Base-by-base conservation (phyloP, 2,797 vertebrate genomes). In the Gallinago stenura region DNA sequence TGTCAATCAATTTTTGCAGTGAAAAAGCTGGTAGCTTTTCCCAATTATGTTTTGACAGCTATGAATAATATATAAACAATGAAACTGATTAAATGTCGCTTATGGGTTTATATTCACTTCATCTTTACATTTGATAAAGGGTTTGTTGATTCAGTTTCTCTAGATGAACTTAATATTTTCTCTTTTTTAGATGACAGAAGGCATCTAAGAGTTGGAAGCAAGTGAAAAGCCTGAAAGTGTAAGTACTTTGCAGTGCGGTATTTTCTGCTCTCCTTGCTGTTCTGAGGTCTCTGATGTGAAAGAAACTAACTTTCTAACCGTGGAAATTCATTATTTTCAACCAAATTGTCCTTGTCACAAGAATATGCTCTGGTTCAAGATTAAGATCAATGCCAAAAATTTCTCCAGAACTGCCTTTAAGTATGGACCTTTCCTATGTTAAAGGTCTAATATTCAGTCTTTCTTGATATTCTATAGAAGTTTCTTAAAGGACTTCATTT, bases 1-100 rank as follows among this genome's bases (percentile, higher is more conserved):
- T 65, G 50, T 86, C 54, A 90, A 43, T 79, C 48, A 43, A 15
- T 82, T 89, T 90, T 25, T 62, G 43, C 28, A 77, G 30, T 90
- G 41, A 70, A 65, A 70, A 90, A 85, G 10, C 15, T 60, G n/a
- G 35, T 53, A 62, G 13, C 15, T 93, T 89, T 87, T 78, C 39
- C 46, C 92, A 48, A 66, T 70, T 66, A 39, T 56, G 7, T 92
- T 95, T 90, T 90, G 70, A 90, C 48, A 92, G 39, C 30, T 87
- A 64, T 78, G 35, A 51, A 79, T 68, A 82, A 70, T 70, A 71
- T 93, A 92, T 97, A 91, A 94, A 87, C 54, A 91, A 94, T 46
- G 8, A 83, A 92, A 77, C n/a, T 57, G 51, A 83, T 95, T 85
- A 83, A 87, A 94, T 80, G 41, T 71, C 15, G 4, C 10, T 83